Evolutionary conservation across 2,797 vertebrate species (phyloP), one percentile per base, ranked within the genome.

Genomic region (Molothrus ater): DNA sequence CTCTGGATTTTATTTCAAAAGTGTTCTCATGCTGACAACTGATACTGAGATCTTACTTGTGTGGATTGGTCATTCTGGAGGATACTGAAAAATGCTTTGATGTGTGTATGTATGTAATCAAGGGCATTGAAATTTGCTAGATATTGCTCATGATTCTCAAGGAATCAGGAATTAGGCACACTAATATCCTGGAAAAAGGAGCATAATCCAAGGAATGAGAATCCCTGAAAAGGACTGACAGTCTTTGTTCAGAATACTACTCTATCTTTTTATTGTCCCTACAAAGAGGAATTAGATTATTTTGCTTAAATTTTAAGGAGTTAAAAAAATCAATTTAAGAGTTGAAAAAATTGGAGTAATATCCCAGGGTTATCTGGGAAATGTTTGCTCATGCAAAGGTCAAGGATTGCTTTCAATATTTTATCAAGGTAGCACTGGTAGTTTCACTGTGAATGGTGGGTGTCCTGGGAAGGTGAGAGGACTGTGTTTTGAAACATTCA

Each of bases 361-460:
- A 57, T 61, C 26, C 17, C 6, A 32, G 74, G 53, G 48, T 80
- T 84, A 51, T 94, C 24, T 66, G 38, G 72, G 36, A 79, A 68
- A 65, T 86, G 14, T 81, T 90, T 88, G 51, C 64, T 43, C 4
- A 0, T 81, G 24, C 66, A 20, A 43, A 80, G 73, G 71, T 76
- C 26, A 57, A 38, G 90, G 70, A 56, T 79, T 73, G 31, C 38
- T 66, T 90, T 95, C 81, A 93, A 79, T 96, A 76, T 86, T 94
- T 95, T 91, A 91, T 91, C 38, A 75, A 81, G 57, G 42, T 76
- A 79, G 13, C 9, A 9, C 28, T 66, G 43, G 20, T 91, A 32
- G 18, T 90, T 94, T 92, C 56, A 42, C 25, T 88, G 53, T 66
- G 42, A 80, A 59, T 61, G 84, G 22, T 71, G 2, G 8, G 9